Evolutionary conservation across 2,797 vertebrate species (phyloP).

Genomic region (Fundulus diaphanus): DNA sequence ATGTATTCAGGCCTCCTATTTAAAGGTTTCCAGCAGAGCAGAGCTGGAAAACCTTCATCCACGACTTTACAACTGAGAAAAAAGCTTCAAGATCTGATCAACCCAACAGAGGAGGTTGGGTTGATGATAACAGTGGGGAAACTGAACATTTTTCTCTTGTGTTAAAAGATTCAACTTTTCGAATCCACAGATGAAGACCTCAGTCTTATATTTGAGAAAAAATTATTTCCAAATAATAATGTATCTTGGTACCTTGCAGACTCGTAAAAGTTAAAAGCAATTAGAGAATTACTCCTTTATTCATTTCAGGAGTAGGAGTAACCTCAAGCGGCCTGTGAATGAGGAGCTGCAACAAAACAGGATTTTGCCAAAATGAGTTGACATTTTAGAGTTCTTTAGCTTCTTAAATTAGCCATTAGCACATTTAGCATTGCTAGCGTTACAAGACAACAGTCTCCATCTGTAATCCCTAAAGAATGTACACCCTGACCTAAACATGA

Average conservation of each 20-base stretch:
- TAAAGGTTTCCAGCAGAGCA: constrained; percentile 16
- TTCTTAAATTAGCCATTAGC: neutral
- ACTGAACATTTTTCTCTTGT: neutral
- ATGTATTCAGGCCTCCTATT: constrained; percentile 18
- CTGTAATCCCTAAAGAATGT: no score
- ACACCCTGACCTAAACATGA: no score
- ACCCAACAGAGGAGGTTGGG: neutral
- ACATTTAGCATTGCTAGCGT: neutral
- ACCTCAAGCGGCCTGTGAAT: neutral
- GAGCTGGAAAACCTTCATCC: constrained; percentile 12
- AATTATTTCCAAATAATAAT: neutral
- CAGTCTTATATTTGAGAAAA: neutral
- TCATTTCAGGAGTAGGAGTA: neutral
- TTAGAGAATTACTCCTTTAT: neutral
- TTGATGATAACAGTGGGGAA: neutral
- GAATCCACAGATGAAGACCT: neutral
- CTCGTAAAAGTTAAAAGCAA: neutral
- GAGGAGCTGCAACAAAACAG: neutral
- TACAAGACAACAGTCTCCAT: neutral
- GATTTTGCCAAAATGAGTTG: no score
- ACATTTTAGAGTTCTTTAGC: neutral
- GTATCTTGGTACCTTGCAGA: neutral
- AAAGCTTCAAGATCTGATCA: neutral
- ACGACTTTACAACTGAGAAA: constrained; percentile 9
- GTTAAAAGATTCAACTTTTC: no score